Base-by-base conservation (phyloP, 2,113 vertebrate genomes). In the Sander vitreus region DNA sequence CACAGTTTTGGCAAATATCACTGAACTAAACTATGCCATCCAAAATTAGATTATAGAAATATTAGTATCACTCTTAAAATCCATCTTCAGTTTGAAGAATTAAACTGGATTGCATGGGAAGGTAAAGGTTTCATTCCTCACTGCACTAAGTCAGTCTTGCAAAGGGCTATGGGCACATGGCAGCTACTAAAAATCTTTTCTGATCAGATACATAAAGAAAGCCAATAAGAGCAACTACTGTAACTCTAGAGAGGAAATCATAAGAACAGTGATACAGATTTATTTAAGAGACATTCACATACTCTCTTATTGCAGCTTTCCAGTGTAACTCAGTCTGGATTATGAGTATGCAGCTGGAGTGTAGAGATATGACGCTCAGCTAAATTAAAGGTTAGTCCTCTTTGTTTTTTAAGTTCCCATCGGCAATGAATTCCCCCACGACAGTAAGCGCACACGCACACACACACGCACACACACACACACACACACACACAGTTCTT, bases 371-470 rank as follows among this genome's bases (percentile, higher is more conserved):
- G 36, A 69, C 10, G 21, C 50, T 55, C 21, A 4, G 72, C 65
- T 70, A 64, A n/a, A 88, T 72, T 80, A 64, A 81, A 69, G 77
- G 80, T 68, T 82, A 68, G 73, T 45, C 70, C 45, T 80, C 57
- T 69, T 69, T 81, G 51, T 67, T 85, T 85, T 89, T 78, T 47
- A 87, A 73, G 70, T 73, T 86, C 72, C 73, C 33, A 58, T 76
- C 15, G 45, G 76, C 65, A 55, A 25, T 48, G 30, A 70, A 76
- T 69, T 66, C 83, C 69, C 62, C 62, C 66, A 16, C 1, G 50
- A 48, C 33, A 79, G 63, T 43, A 23, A 39, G 8, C n/a, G n/a
- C n/a, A n/a, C n/a, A n/a, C n/a, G n/a, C n/a, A n/a, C n/a, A n/a
- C n/a, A n/a, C n/a, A n/a, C n/a, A 39, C 36, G 10, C 36, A 39